These are phyloP conservation scores for Pteropus alecto DNA, from an alignment of 2,113 vertebrate genomes.

Conservation along the genomic window DNA sequence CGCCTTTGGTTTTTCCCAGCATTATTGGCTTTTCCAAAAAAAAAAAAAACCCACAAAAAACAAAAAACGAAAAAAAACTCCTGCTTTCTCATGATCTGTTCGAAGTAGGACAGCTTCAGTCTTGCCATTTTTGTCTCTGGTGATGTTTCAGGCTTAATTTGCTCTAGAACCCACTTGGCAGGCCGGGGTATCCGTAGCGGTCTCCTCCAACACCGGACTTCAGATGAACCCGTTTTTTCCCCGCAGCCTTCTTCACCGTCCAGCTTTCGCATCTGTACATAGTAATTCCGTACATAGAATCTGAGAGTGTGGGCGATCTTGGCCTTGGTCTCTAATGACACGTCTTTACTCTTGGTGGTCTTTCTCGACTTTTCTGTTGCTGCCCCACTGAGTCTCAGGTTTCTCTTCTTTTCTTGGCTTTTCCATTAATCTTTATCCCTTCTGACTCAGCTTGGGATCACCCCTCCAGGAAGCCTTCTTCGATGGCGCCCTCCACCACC, in stretches of 20 bases:
- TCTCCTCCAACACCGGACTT: neutral
- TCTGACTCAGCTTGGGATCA: neutral
- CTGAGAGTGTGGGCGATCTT: neutral
- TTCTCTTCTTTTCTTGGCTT: neutral
- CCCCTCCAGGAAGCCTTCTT: neutral
- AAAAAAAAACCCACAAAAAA: no score
- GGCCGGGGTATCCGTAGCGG: neutral
- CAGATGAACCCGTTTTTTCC: no score
- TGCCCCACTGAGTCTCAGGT: no score
- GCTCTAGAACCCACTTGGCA: neutral
- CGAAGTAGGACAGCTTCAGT: neutral
- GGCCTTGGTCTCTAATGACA: neutral
- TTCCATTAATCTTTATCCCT: neutral
- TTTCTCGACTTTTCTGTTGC: neutral
- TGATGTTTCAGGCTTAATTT: no score
- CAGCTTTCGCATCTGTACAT: rapidly evolving
- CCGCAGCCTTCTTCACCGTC: neutral
- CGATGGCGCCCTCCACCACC: rapidly evolving
- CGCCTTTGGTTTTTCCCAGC: neutral
- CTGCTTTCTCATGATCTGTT: neutral
- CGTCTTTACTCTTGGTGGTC: neutral
- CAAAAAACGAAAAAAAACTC: no score
- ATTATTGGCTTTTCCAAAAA: neutral
- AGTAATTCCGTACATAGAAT: neutral
- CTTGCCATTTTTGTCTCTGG: neutral